Conservation (phyloP, 2,113 vertebrate genomes). For the Microcebus jonahi region DNA sequence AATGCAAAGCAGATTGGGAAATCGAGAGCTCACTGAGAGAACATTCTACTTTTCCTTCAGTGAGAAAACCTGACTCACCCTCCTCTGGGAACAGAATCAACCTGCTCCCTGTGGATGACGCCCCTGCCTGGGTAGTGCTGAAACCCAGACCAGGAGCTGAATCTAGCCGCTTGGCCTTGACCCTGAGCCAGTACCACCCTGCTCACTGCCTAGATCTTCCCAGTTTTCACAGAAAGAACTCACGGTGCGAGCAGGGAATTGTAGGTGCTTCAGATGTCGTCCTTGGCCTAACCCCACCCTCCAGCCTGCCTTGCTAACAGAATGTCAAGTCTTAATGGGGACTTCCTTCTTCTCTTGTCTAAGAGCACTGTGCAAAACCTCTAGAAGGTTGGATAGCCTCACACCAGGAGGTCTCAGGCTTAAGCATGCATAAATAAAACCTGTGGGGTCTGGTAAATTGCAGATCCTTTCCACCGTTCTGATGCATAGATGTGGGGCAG, state of each 20-base stretch:
- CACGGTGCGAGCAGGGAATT: rapidly evolving
- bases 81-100: background rate
- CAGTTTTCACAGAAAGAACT: background rate
- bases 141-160: background rate
- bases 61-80: background rate
- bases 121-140: rapidly evolving
- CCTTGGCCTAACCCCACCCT: background rate
- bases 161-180: background rate
- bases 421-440: background rate
- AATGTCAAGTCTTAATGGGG: background rate
- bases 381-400: background rate
- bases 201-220: background rate
- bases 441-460: background rate
- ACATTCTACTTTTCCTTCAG: background rate
- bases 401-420: background rate
- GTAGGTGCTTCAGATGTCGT: background rate
- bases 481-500: background rate
- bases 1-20: background rate
- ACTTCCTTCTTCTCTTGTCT: background rate
- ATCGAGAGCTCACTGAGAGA: background rate
- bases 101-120: background rate
- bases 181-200: background rate
- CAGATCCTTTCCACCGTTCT: background rate
- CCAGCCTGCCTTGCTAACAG: background rate
- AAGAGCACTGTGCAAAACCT: background rate